Percentiles rank a stretch among this genome's conserved stretches.
Evolutionary conservation across 2,113 vertebrate genomes (phyloP).

Genomic region (Tyto alba): DNA sequence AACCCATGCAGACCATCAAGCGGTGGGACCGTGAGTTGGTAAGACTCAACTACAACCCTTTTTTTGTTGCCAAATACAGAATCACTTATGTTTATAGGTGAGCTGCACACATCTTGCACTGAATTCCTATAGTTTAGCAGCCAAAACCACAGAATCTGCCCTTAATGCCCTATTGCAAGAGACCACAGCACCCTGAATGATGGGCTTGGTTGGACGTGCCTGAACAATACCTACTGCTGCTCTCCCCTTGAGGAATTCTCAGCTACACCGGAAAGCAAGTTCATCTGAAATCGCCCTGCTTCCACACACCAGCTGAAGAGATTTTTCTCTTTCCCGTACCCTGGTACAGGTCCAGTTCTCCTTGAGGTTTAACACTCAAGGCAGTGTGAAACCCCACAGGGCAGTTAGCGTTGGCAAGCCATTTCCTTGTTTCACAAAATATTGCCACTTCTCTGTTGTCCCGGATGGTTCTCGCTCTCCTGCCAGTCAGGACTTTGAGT

Average conservation of each 20-base stretch:
- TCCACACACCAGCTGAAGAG: neutral
- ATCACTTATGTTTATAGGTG: neutral
- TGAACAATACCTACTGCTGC: neutral
- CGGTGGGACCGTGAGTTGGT: neutral
- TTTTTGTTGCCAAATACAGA: neutral
- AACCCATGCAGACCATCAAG: neutral
- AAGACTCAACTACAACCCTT: neutral
- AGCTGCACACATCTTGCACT: neutral
- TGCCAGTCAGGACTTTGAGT: neutral
- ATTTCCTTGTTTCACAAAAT: constrained; percentile 9
- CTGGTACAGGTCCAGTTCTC: neutral
- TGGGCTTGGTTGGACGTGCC: neutral
- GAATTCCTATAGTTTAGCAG: neutral
- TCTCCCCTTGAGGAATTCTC: neutral
- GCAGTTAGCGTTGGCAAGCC: neutral
- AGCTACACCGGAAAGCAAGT: neutral
- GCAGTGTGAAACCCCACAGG: neutral
- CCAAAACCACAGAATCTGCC: neutral
- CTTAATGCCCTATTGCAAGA: neutral
- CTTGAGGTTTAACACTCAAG: neutral
- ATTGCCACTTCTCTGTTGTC: neutral
- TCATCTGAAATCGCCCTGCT: neutral
- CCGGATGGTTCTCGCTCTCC: neutral
- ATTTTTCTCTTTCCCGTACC: neutral
- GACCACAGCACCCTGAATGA: neutral